Base-by-base conservation (phyloP, 2,888 invertebrate genomes). In the Malacosoma neustria region DNA sequence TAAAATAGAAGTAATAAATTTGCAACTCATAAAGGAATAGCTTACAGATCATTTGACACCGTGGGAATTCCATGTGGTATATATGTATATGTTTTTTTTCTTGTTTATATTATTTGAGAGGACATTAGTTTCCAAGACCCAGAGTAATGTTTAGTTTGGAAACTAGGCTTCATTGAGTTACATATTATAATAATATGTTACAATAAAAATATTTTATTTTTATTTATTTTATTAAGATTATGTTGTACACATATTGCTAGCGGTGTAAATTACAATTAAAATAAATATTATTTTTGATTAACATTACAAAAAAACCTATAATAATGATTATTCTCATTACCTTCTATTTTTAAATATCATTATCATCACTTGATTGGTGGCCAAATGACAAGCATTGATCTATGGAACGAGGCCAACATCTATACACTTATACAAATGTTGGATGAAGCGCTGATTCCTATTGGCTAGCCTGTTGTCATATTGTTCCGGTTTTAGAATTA, bases 331-430 rank as follows among this genome's bases (percentile, higher is more conserved):
- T n/a, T n/a, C n/a, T n/a, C n/a, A n/a, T n/a, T n/a, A n/a, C n/a
- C n/a, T n/a, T n/a, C n/a, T n/a, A n/a, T n/a, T n/a, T n/a, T n/a
- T n/a, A n/a, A n/a, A n/a, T n/a, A n/a, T n/a, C n/a, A n/a, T n/a
- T n/a, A n/a, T n/a, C 22, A 43, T 43, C 35, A 40, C 44, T 54
- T 59, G 57, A 57, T 69, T 66, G 64, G 63, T 51, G 52, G 60
- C 61, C 67, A 68, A 67, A 52, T 54, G 51, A 51, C 61, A 57
- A 66, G 64, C 65, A 72, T 70, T 58, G 57, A 60, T 71, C 68
- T 69, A 67, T 72, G 61, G 66, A 68, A 65, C 64, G 54, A 62
- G 71, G 69, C 72, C 72, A 71, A 70, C 62, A 42, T 46, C 35
- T 47, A 54, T 43, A 57, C 51, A 53, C 46, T 49, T 48, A 59